Evolutionary conservation across 2,113 vertebrate species (phyloP).

Genomic region (Toxostoma redivivum): DNA sequence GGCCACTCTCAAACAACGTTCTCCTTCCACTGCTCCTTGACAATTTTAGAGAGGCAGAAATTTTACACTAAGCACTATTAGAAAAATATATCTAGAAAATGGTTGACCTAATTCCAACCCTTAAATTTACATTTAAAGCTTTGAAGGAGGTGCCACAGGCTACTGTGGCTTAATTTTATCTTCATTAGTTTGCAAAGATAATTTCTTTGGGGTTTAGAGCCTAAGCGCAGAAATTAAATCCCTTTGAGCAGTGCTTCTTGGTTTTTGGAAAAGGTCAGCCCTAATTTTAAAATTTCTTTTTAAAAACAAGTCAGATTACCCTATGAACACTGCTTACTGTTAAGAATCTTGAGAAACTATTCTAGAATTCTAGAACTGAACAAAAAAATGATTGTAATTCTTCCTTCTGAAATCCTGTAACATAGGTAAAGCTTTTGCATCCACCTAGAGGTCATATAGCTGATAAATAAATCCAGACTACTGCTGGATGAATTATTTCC

Average conservation of each 20-base stretch:
- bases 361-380: background rate
- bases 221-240: background rate
- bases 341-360: background rate
- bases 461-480: background rate
- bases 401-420: background rate
- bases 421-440: background rate
- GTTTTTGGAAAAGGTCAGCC: background rate
- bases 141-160: background rate
- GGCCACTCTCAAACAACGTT: background rate
- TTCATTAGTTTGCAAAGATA: slow-evolving; percentile 19
- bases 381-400: background rate
- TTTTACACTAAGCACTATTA: background rate
- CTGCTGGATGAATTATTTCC: background rate
- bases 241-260: background rate
- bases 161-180: background rate
- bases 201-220: slow-evolving; percentile 13
- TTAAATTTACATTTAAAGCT: slow-evolving; percentile 14
- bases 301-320: background rate
- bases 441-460: background rate
- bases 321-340: background rate
- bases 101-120: background rate
- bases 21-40: background rate
- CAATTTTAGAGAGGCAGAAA: background rate
- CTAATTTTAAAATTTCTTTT: background rate
- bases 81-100: background rate